Conservation (phyloP, 2,888 invertebrate genomes). For the Halictus ligatus region DNA sequence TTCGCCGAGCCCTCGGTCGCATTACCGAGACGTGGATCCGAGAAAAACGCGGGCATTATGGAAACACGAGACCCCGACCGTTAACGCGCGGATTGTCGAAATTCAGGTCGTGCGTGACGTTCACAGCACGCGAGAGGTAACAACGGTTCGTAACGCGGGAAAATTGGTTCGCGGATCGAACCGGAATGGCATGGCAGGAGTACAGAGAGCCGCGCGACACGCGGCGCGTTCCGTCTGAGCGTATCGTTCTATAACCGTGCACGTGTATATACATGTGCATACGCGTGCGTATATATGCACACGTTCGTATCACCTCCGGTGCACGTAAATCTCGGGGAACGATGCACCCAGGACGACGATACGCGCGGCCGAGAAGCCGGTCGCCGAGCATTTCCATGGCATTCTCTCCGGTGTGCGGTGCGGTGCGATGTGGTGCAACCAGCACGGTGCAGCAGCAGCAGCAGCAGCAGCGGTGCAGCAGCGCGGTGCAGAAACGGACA, state of each 20-base stretch:
- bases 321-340: background rate
- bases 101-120: conserved; percentile 42
- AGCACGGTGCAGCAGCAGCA: background rate
- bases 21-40: background rate
- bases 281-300: background rate
- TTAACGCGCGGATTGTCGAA: conserved; percentile 31
- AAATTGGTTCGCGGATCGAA: conserved; percentile 29
- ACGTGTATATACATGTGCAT: background rate
- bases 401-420: background rate
- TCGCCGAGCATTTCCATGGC: background rate
- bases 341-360: background rate
- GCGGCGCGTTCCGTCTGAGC: background rate
- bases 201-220: background rate
- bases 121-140: conserved; percentile 10
- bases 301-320: background rate
- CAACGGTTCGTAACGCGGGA: conserved; percentile 15
- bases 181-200: background rate
- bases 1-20: background rate
- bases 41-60: conserved; percentile 17
- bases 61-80: conserved; percentile 13
- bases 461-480: background rate
- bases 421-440: background rate
- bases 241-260: background rate
- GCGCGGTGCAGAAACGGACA: conserved; percentile 10
- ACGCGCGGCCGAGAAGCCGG: conserved; percentile 21